Conservation (phyloP, 2,113 vertebrate genomes). For the Marmota monax region DNA sequence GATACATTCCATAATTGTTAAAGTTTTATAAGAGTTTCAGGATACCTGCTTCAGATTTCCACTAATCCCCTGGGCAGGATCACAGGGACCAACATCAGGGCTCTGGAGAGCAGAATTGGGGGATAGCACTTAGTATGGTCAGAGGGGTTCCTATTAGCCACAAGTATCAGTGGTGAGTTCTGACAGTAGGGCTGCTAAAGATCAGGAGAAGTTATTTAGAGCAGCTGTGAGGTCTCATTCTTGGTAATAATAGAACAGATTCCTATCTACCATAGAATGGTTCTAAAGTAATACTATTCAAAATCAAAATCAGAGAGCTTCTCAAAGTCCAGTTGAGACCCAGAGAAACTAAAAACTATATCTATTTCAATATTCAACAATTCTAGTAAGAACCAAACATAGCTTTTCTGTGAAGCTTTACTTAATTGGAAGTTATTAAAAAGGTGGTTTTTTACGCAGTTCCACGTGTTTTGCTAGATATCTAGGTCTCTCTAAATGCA, state of each 20-base stretch:
- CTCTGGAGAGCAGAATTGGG: background rate
- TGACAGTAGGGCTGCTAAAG: background rate
- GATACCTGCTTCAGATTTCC: background rate
- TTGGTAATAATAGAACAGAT: conserved; percentile 55
- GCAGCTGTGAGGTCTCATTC: conserved; percentile 51
- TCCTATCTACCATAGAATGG: background rate
- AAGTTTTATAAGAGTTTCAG: background rate
- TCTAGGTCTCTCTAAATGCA: conserved; percentile 2
- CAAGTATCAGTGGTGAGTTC: background rate
- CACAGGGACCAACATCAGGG: background rate
- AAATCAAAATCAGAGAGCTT: conserved; percentile 51
- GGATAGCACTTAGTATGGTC: background rate
- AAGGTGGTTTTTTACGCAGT: background rate
- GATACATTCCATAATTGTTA: background rate
- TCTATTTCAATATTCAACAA: background rate
- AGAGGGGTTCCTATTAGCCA: background rate
- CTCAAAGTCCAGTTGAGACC: conserved; percentile 7
- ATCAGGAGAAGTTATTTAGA: conserved; percentile 55
- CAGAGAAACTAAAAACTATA: background rate
- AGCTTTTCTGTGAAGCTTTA: conserved; percentile 30
- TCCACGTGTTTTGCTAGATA: background rate
- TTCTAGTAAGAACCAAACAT: background rate
- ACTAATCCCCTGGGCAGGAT: background rate
- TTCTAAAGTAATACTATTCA: conserved; percentile 56
- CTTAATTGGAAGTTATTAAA: background rate